A percentile compares a stretch with the other conserved stretches of the same genome.
Conservation (phyloP, 2,888 invertebrate species). For the Steromphala cineraria region DNA sequence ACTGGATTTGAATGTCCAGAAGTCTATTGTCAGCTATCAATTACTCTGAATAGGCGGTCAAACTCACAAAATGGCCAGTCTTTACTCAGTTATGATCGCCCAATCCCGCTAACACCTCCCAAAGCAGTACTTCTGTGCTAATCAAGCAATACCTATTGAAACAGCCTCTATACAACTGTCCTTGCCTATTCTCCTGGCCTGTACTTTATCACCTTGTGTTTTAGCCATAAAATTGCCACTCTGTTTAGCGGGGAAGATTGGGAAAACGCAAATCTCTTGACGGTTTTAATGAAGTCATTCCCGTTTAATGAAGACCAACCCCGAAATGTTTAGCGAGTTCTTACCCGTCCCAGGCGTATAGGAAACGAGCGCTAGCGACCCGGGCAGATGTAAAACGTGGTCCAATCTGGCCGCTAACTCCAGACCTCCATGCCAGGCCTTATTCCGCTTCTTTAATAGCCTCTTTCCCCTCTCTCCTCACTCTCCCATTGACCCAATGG, state of each 20-base stretch:
- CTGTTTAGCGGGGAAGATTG: conserved; percentile 1
- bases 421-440: not conserved
- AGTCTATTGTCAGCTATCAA: not conserved
- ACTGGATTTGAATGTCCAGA: too few relatives aligned
- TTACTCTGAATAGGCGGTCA: not conserved
- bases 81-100: not conserved
- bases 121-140: not conserved
- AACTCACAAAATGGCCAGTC: not conserved
- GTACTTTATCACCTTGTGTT: conserved; percentile 13
- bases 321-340: conserved; percentile 4
- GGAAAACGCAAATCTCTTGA: conserved; percentile 20
- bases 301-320: conserved; percentile 20
- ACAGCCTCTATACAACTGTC: not conserved
- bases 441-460: conserved; percentile 11
- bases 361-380: not conserved
- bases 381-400: conserved; percentile 22
- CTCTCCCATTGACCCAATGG: conserved; percentile 15
- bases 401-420: not conserved
- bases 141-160: not conserved
- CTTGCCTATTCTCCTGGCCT: not conserved
- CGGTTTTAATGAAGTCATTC: conserved; percentile 20
- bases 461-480: conserved; percentile 4
- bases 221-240: conserved; percentile 15
- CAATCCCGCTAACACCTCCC: not conserved
- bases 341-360: conserved; percentile 7